phyloP scores from a whole-genome alignment of 2,113 vertebrate genomes.

The Toxotes chatareus region DNA sequence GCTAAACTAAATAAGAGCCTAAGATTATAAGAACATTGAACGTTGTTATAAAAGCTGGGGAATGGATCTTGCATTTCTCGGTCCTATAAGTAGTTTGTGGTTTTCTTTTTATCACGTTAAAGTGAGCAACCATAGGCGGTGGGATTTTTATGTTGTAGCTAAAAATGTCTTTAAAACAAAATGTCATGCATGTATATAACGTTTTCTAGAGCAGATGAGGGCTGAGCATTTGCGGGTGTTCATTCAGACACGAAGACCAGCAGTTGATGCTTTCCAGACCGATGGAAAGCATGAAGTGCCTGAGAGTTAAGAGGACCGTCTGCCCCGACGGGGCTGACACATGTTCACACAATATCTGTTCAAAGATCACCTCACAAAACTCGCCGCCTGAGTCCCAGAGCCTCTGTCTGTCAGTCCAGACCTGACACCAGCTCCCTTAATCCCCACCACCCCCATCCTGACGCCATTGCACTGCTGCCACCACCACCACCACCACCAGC shows the following conservation, averaged over 20 bases:
- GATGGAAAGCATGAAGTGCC: neutral
- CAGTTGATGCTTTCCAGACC: neutral
- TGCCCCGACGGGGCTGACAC: neutral
- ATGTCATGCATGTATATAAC: neutral
- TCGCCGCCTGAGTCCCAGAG: conserved; percentile 35
- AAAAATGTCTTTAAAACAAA: neutral
- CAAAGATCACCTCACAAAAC: conserved; percentile 41
- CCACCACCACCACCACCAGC: conserved; percentile 13
- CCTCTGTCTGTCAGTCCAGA: conserved; percentile 62
- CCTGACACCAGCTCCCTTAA: conserved; percentile 55
- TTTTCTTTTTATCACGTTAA: neutral
- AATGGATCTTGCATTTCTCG: neutral
- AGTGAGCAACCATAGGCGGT: neutral
- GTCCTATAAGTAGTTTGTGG: neutral
- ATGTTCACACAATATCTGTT: conserved; percentile 8
- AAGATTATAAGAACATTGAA: neutral
- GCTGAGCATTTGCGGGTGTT: neutral
- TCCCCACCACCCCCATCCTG: conserved; percentile 36
- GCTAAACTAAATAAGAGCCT: conserved; percentile 27
- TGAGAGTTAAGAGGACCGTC: neutral
- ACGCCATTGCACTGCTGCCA: conserved; percentile 24
- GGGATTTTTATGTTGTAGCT: neutral
- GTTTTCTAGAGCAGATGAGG: neutral
- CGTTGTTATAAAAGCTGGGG: neutral
- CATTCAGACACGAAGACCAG: neutral